Evolutionary conservation across 2,888 invertebrate species (phyloP).

Genomic region (Troides helena): DNA sequence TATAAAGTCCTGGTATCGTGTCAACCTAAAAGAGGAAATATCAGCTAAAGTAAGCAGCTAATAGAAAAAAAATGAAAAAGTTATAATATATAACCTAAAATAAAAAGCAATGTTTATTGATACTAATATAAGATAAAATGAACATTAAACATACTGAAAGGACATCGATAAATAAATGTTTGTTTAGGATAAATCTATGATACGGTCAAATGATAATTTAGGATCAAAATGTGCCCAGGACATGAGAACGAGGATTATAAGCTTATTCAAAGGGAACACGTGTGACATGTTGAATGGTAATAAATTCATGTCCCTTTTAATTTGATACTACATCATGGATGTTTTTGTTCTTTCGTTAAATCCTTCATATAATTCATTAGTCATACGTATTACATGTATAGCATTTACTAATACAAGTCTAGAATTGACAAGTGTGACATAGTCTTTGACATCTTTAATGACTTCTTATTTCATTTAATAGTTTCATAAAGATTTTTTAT

Average conservation of each 20-base stretch:
- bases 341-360: constrained; percentile 17
- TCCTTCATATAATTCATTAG: constrained; percentile 1
- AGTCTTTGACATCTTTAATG: not conserved
- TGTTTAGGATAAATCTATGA: constrained; percentile 29
- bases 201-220: constrained; percentile 28
- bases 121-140: not conserved
- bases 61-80: not conserved
- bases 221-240: constrained; percentile 26
- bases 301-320: constrained; percentile 22
- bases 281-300: constrained; percentile 23
- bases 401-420: not conserved
- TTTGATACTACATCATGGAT: constrained; percentile 15
- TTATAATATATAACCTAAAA: no score
- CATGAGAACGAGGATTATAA: constrained; percentile 27
- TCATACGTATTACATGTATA: not conserved
- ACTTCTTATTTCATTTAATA: not conserved
- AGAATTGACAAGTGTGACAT: not conserved
- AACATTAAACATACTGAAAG: constrained; percentile 16
- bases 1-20: not conserved
- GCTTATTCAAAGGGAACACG: constrained; percentile 28
- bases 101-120: not conserved
- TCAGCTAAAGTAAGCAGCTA: not conserved
- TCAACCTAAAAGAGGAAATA: not conserved
- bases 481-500: no score
- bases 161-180: constrained; percentile 29